Evolutionary conservation across 2,797 vertebrate genomes (phyloP).

Genomic region (Lerista edwardsae): DNA sequence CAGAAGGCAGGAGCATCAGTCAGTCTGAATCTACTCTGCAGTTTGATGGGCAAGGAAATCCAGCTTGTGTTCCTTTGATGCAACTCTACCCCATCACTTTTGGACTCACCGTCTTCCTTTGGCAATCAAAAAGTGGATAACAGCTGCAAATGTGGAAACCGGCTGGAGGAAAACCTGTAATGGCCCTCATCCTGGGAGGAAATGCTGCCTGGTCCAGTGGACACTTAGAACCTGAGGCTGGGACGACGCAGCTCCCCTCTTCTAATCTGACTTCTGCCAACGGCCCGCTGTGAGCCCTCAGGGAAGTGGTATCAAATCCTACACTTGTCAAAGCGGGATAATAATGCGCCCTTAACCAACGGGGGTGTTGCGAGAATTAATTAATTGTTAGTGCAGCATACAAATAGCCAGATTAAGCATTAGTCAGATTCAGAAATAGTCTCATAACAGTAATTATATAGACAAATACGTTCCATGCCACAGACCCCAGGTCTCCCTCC

Average conservation of each 20-base stretch:
- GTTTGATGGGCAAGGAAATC: background rate
- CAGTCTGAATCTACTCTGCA: background rate
- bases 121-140: background rate
- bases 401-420: constrained; percentile 68
- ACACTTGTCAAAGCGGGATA: constrained; percentile 59
- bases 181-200: background rate
- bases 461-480: constrained; percentile 39
- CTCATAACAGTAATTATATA: constrained; percentile 56
- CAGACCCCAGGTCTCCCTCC: constrained; percentile 4
- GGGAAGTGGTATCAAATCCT: constrained; percentile 56
- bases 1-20: background rate
- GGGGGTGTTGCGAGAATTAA: constrained; percentile 72
- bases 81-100: background rate
- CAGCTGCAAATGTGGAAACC: background rate
- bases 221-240: background rate
- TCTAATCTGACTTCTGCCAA: constrained; percentile 41
- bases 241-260: background rate
- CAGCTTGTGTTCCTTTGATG: background rate
- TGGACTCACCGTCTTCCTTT: background rate
- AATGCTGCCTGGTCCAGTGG: background rate
- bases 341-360: constrained; percentile 68
- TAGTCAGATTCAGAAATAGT: constrained; percentile 60
- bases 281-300: constrained; percentile 43
- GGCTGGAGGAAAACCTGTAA: background rate
- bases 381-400: constrained; percentile 62